Conservation (phyloP, 1,140 invertebrate species). For the Brachionus plicatilis region DNA sequence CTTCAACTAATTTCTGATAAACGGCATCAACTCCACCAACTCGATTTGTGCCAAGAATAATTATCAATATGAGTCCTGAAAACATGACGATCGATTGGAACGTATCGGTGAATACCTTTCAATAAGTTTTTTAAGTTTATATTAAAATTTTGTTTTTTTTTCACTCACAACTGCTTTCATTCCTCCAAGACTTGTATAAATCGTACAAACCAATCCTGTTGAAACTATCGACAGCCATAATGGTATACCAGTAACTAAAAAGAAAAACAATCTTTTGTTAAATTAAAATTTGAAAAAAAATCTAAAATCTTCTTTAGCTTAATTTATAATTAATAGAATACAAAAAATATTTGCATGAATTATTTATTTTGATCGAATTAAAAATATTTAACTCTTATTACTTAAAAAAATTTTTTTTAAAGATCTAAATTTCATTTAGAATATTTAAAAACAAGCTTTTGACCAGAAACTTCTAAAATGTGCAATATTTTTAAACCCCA, state of each 20-base stretch:
- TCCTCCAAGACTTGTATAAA: constrained; percentile 49
- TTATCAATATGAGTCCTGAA: constrained; percentile 70
- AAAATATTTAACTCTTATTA: too few relatives aligned
- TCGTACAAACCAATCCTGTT: constrained; percentile 28
- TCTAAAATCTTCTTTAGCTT: too few relatives aligned
- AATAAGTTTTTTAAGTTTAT: background rate
- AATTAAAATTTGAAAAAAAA: too few relatives aligned
- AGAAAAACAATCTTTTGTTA: background rate
- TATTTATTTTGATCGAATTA: too few relatives aligned
- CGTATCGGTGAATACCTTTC: constrained; percentile 65
- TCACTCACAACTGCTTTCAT: constrained; percentile 12
- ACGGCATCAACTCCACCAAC: constrained; percentile 48
- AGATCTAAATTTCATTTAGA: too few relatives aligned
- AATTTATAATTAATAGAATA: too few relatives aligned
- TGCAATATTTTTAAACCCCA: too few relatives aligned
- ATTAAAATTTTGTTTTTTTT: background rate
- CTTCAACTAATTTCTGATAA: background rate
- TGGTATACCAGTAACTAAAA: constrained; percentile 39
- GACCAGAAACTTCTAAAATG: too few relatives aligned
- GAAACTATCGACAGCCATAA: constrained; percentile 35
- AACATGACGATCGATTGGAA: constrained; percentile 81
- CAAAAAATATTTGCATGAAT: too few relatives aligned
- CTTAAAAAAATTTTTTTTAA: too few relatives aligned
- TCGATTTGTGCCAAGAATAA: background rate
- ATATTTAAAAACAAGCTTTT: too few relatives aligned